Percentiles rank a stretch among this genome's conserved stretches.
Conservation (phyloP, 1,140 invertebrate genomes). For the Acromyrmex charruanus region DNA sequence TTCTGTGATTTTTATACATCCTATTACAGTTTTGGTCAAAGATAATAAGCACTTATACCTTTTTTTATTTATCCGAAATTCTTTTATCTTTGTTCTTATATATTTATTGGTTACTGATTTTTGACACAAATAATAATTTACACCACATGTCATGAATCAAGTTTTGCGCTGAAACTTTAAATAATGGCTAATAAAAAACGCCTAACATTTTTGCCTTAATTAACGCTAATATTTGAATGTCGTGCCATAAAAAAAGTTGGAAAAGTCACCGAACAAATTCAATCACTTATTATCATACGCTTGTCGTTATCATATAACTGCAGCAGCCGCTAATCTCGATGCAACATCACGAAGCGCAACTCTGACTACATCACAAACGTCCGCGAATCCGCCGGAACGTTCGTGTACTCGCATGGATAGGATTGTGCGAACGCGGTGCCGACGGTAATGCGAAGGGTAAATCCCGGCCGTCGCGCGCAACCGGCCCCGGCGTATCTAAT, state of each 20-base stretch:
- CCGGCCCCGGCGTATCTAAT: slow-evolving; percentile 72
- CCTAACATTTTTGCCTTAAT: background rate
- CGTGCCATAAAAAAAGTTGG: background rate
- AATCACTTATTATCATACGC: background rate
- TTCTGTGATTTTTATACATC: background rate
- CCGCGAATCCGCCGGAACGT: slow-evolving; percentile 20
- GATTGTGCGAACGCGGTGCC: slow-evolving; percentile 64
- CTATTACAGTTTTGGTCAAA: background rate
- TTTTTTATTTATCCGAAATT: too few species aligned
- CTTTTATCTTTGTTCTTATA: too few species aligned
- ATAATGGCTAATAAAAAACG: too few species aligned
- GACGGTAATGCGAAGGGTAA: slow-evolving; percentile 70
- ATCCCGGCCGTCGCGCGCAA: slow-evolving; percentile 57
- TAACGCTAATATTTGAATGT: background rate
- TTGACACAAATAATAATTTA: background rate
- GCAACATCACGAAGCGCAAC: slow-evolving; percentile 1
- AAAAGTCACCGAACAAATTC: background rate
- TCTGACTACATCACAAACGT: background rate
- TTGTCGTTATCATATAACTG: background rate
- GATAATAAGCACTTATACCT: too few species aligned
- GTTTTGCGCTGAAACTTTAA: background rate
- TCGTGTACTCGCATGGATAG: slow-evolving; percentile 40
- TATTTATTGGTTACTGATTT: background rate
- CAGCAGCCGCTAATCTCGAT: background rate
- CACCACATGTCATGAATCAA: background rate